Percentiles rank a stretch among this genome's conserved stretches.
These are phyloP conservation scores for Centropyge bicolor DNA, from an alignment of 2,797 vertebrate species.

Conservation along the genomic window DNA sequence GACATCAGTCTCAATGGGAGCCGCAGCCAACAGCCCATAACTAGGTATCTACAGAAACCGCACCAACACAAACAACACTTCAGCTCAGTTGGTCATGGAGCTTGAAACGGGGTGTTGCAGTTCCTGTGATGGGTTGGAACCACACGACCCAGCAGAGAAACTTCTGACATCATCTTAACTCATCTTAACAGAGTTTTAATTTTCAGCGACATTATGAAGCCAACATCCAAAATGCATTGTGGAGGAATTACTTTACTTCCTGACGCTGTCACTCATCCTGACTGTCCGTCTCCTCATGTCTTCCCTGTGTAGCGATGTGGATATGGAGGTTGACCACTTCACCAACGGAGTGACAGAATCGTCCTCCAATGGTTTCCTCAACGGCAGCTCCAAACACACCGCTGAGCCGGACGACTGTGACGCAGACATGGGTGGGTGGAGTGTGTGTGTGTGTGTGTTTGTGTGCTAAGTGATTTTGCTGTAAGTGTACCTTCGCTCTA, in stretches of 20 bases:
- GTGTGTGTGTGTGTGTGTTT: background rate
- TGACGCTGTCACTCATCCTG: background rate
- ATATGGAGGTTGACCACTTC: constrained; percentile 99
- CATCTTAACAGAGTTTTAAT: too few relatives aligned
- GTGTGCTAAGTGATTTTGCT: background rate
- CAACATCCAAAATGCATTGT: too few relatives aligned
- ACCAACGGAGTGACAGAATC: constrained; percentile 96
- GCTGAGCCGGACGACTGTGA: constrained; percentile 95
- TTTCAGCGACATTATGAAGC: too few relatives aligned
- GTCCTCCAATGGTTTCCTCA: constrained; percentile 98
- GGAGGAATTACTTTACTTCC: background rate
- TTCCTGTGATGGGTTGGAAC: too few relatives aligned
- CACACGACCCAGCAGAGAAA: too few relatives aligned
- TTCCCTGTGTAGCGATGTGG: constrained; percentile 90
- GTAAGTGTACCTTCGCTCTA: background rate
- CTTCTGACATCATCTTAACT: background rate
- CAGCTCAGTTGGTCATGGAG: background rate
- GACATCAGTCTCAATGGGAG: constrained; percentile 95
- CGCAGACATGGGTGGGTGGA: constrained; percentile 94
- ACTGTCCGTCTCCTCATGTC: background rate
- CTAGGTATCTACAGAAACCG: constrained; percentile 83
- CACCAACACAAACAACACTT: rapidly evolving
- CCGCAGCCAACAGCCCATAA: constrained; percentile 90
- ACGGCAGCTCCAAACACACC: constrained; percentile 95
- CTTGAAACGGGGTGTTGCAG: too few relatives aligned